phyloP scores from a whole-genome alignment of 2,888 invertebrate genomes.

The Branchellion lobata region DNA sequence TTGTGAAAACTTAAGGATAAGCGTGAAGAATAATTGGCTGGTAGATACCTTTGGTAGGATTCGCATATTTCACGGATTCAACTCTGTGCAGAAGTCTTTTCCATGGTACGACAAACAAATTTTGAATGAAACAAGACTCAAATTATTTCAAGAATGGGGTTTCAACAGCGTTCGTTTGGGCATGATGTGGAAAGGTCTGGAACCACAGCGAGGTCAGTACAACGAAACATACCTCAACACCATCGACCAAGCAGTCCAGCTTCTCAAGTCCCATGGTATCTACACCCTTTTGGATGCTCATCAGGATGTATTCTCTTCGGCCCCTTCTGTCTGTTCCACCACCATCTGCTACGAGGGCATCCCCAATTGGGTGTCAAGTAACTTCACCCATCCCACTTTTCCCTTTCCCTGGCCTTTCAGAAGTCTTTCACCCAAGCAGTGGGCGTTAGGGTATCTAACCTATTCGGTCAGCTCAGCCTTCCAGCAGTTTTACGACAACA shows the following conservation, averaged over 20 bases:
- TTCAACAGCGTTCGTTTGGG: slow-evolving; percentile 57
- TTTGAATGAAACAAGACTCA: slow-evolving; percentile 53
- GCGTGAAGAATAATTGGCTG: slow-evolving; percentile 48
- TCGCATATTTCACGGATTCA: slow-evolving; percentile 55
- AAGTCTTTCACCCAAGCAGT: slow-evolving; percentile 40
- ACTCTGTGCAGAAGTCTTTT: slow-evolving; percentile 53
- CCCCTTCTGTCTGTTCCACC: slow-evolving; percentile 45
- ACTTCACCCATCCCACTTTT: slow-evolving; percentile 51
- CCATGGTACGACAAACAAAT: slow-evolving; percentile 54
- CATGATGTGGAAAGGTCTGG: slow-evolving; percentile 55
- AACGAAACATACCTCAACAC: slow-evolving; percentile 54
- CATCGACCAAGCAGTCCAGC: slow-evolving; percentile 53
- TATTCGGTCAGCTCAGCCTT: slow-evolving; percentile 54
- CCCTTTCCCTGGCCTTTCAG: slow-evolving; percentile 55
- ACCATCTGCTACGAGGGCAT: slow-evolving; percentile 54
- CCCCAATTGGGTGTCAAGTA: slow-evolving; percentile 54
- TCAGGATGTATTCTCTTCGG: slow-evolving; percentile 53
- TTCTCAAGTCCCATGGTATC: slow-evolving; percentile 55
- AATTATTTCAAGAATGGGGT: slow-evolving; percentile 53
- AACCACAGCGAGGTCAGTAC: slow-evolving; percentile 49
- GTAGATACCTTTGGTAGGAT: slow-evolving; percentile 53
- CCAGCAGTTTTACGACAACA: slow-evolving; percentile 55
- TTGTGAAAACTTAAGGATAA: slow-evolving; percentile 11
- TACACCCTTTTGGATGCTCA: slow-evolving; percentile 56
- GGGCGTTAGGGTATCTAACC: slow-evolving; percentile 54